A percentile compares a stretch with the other conserved stretches of the same genome.
These are phyloP conservation scores for Sclerodermus sp. DNA, from an alignment of 2,888 invertebrate genomes.

Conservation along the genomic window DNA sequence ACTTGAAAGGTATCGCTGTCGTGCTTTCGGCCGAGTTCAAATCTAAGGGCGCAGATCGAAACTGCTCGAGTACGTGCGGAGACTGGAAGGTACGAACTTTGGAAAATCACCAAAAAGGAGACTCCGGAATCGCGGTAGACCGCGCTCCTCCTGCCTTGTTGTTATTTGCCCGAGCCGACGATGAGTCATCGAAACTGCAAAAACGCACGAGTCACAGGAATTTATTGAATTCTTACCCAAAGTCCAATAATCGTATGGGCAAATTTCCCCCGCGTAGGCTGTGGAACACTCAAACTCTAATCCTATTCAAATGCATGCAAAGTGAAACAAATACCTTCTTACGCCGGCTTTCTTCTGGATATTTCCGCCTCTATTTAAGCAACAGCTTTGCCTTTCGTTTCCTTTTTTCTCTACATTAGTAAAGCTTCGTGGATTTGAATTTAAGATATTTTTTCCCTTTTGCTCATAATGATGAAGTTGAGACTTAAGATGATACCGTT, in stretches of 20 bases:
- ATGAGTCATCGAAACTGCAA: constrained; percentile 13
- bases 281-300: not conserved
- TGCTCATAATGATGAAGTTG: no score
- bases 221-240: constrained; percentile 15
- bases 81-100: constrained; percentile 33
- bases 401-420: no score
- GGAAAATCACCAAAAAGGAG: constrained; percentile 24
- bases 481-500: no score
- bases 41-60: constrained; percentile 30
- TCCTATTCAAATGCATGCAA: no score
- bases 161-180: constrained; percentile 7
- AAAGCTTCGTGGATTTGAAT: no score
- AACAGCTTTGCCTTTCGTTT: no score
- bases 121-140: constrained; percentile 13
- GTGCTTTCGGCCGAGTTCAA: constrained; percentile 23
- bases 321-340: no score
- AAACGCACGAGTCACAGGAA: constrained; percentile 9
- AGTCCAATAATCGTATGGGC: not conserved
- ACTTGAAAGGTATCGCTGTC: constrained; percentile 19
- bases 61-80: constrained; percentile 28
- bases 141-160: not conserved
- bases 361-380: no score
- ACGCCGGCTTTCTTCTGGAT: no score
- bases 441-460: no score
- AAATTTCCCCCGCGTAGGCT: not conserved